These are phyloP conservation scores for Ochropacha duplaris DNA, from an alignment of 2,888 invertebrate species.

Conservation along the genomic window DNA sequence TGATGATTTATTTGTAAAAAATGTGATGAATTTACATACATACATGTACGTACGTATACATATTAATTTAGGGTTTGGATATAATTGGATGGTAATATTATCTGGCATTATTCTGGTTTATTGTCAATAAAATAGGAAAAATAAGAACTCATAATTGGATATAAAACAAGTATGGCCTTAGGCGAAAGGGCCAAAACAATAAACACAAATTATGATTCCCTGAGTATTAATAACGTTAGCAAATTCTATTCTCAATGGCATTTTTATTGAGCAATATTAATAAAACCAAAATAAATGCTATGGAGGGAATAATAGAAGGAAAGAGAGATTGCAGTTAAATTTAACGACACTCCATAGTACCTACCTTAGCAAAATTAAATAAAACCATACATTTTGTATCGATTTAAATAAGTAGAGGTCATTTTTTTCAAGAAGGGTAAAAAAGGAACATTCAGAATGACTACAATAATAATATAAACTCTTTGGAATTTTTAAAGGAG, in stretches of 20 bases:
- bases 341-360: conserved; percentile 25
- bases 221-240: conserved; percentile 34
- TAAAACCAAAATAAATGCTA: conserved; percentile 40
- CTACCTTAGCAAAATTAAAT: too few relatives aligned
- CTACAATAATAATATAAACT: not conserved
- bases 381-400: too few relatives aligned
- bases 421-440: too few relatives aligned
- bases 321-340: conserved; percentile 27
- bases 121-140: not conserved
- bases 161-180: conserved; percentile 11
- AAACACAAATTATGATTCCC: conserved; percentile 34
- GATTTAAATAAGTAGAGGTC: too few relatives aligned
- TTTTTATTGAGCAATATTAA: conserved; percentile 37
- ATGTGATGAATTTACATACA: too few relatives aligned
- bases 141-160: not conserved
- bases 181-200: conserved; percentile 21
- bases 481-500: not conserved
- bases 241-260: conserved; percentile 28
- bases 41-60: too few relatives aligned
- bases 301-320: conserved; percentile 27
- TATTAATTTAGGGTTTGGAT: too few relatives aligned
- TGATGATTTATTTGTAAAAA: too few relatives aligned
- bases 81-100: not conserved
- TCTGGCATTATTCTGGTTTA: not conserved
- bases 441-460: too few relatives aligned